phyloP scores from a whole-genome alignment of 2,888 invertebrate genomes.

The Tetanocera ferruginea region DNA sequence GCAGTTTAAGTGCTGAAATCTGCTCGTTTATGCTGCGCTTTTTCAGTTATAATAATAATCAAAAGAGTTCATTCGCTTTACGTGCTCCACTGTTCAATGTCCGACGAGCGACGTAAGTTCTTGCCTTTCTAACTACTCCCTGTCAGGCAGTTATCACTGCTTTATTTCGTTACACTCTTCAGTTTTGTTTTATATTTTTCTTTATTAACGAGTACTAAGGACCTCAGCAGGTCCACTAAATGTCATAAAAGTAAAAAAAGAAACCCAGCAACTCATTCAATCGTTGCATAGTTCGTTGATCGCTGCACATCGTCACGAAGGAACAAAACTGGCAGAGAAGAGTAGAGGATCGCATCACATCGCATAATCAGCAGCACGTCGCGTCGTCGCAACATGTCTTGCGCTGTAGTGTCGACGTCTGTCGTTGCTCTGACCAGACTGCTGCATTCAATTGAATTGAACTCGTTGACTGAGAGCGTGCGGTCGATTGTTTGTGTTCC shows the following conservation, averaged over 20 bases:
- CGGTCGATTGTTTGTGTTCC: slow-evolving; percentile 1
- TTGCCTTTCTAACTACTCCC: background rate
- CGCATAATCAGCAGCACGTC: slow-evolving; percentile 5
- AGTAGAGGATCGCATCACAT: background rate
- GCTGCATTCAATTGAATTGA: background rate
- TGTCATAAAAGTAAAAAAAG: slow-evolving; percentile 2
- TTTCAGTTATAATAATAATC: slow-evolving; percentile 46
- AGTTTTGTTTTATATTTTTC: background rate
- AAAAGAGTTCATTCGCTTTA: slow-evolving; percentile 53
- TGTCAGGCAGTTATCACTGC: background rate
- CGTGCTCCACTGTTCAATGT: slow-evolving; percentile 28
- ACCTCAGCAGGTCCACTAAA: slow-evolving; percentile 1
- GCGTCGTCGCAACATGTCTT: background rate
- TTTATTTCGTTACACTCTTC: background rate
- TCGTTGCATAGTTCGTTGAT: slow-evolving; percentile 37
- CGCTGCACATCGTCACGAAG: slow-evolving; percentile 6
- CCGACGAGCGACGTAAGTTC: slow-evolving; percentile 5
- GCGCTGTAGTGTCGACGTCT: background rate
- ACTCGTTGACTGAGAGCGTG: background rate
- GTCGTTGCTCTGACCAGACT: background rate
- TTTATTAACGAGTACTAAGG: background rate
- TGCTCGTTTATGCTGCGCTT: slow-evolving; percentile 32
- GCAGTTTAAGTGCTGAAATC: too few species aligned
- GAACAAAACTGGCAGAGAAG: background rate
- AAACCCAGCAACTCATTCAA: background rate